These are phyloP conservation scores for Oxygymnocypris stewartii DNA, from an alignment of 2,113 vertebrate genomes.

Conservation along the genomic window DNA sequence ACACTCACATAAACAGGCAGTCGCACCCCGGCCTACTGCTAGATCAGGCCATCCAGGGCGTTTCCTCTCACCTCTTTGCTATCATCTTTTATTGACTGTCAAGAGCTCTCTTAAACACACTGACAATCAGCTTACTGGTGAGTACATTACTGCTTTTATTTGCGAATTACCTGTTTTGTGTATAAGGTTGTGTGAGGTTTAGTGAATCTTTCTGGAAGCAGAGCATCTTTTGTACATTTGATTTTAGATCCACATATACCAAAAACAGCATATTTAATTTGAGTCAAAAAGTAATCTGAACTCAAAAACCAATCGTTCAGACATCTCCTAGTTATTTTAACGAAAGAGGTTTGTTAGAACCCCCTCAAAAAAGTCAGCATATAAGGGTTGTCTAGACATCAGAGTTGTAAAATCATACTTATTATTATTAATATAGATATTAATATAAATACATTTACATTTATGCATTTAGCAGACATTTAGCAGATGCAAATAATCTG, in stretches of 20 bases:
- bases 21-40: constrained; percentile 24
- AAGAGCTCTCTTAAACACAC: not conserved
- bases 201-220: not conserved
- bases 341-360: not conserved
- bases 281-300: not conserved
- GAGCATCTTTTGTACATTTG: not conserved
- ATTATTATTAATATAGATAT: not conserved
- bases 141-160: not conserved
- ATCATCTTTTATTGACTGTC: not conserved
- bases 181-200: not conserved
- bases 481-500: not conserved
- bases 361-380: too few relatives aligned
- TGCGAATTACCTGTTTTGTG: not conserved
- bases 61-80: constrained; percentile 55
- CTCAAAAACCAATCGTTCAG: not conserved
- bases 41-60: constrained; percentile 54
- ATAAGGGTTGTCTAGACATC: not conserved
- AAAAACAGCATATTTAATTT: not conserved
- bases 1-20: constrained; percentile 7
- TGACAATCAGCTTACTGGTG: not conserved
- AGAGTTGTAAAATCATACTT: not conserved
- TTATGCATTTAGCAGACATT: too few relatives aligned
- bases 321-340: not conserved
- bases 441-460: not conserved
- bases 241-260: not conserved